Base-by-base conservation (phyloP, 2,888 invertebrate genomes). In the Synergus japonicus region DNA sequence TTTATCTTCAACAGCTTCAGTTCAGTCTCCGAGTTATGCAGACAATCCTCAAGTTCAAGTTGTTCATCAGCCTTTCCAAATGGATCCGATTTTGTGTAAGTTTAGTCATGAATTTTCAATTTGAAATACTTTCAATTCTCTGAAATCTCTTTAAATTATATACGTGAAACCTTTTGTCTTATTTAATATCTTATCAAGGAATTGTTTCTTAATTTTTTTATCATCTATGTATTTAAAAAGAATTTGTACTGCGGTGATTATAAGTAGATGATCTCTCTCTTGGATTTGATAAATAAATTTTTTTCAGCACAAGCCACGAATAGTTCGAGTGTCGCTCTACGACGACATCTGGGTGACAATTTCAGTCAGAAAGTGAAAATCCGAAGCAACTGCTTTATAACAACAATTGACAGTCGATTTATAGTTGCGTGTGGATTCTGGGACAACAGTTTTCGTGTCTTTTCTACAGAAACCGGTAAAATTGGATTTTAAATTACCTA, bases 401-500 rank as follows among this genome's bases (percentile, higher is more conserved):
- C 98, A 43, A 99, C 99, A 0, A 98, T 99, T 2, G 99, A 99
- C 93, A 98, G 98, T 89, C 95, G 98, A 84, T 98, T 98, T 93
- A 95, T 99, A 85, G 97, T 99, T 85, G 98, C 99, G 0, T 98
- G 98, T 90, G 99, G 99, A 78, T 99, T 99, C 93, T 99, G 99
- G 98, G 99, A 99, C 92, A 99, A 99, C 93, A 98, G 98, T 93
- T 99, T 99, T 93, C 94, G 99, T 9, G 98, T 99, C 22, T 99
- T 99, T 93, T 97, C 97, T 69, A 98, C 99, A 0, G 99, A 99
- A 91, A 97, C 97, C 81, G 98, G 98, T 97, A 90, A 83, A 65
- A 65, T 43, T 54, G 54, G 10, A 69, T 79, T 12, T 82, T 63
- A 13, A 3, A 41, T 37, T 37, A 69, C 43, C 9, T 49, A 10